A percentile compares a stretch with the other conserved stretches of the same genome.
phyloP scores from a whole-genome alignment of 2,888 invertebrate genomes.

The Ophioninae sp. region DNA sequence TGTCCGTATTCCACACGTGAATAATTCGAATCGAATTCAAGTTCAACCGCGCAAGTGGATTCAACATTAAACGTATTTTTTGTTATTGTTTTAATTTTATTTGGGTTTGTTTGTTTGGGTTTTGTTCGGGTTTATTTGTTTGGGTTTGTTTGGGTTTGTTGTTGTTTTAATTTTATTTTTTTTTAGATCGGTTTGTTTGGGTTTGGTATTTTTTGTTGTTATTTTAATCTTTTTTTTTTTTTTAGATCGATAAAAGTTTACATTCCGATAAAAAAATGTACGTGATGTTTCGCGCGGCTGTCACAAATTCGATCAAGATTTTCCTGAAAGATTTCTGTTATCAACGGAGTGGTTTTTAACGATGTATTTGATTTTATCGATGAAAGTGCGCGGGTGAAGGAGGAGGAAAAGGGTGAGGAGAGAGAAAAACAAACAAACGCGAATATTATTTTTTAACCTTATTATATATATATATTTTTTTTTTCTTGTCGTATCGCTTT shows the following conservation, averaged over 20 bases:
- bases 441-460: slow-evolving; percentile 67
- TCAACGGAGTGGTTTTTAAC: neutral
- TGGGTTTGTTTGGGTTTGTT: too few species aligned
- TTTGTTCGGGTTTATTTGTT: too few species aligned
- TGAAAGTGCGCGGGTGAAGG: neutral
- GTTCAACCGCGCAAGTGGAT: neutral
- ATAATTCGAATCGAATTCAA: neutral
- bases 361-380: neutral
- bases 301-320: neutral
- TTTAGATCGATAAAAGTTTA: neutral
- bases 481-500: slow-evolving; percentile 53
- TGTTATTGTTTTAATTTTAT: too few species aligned
- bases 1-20: too few species aligned
- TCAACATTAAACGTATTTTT: too few species aligned
- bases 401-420: neutral
- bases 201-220: too few species aligned
- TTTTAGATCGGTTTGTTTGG: too few species aligned
- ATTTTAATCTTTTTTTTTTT: neutral
- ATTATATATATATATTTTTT: slow-evolving; percentile 70
- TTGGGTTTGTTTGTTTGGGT: too few species aligned
- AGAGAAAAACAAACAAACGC: neutral
- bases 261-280: neutral
- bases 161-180: too few species aligned
- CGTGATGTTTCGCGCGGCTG: neutral
- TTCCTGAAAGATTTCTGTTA: neutral